These are phyloP conservation scores for Tenualosa ilisha DNA, from an alignment of 2,797 vertebrate species.

Conservation along the genomic window DNA sequence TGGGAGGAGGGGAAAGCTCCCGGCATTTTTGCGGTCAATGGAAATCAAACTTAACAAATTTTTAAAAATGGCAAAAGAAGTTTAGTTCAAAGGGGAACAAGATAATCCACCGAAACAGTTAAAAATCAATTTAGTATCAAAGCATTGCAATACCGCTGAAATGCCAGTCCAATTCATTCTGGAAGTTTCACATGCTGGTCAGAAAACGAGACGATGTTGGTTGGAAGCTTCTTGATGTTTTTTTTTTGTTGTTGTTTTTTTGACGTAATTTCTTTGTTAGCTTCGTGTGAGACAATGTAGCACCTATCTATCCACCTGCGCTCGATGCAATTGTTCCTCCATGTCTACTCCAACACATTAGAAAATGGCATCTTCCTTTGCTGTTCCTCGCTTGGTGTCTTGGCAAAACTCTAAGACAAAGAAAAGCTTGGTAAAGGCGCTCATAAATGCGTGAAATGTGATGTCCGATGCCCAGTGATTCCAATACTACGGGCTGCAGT, in stretches of 20 bases:
- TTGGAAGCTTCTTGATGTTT: not conserved
- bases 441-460: not conserved
- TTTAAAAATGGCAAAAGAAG: not conserved
- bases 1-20: slow-evolving; percentile 74
- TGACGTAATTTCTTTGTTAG: not conserved
- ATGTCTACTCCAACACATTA: slow-evolving; percentile 17
- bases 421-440: not conserved
- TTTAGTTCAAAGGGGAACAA: not conserved
- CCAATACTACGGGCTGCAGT: not conserved
- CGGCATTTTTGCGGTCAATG: slow-evolving; percentile 71
- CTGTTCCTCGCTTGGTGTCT: not conserved
- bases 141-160: not conserved
- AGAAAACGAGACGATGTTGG: not conserved
- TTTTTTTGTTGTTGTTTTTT: no score
- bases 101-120: not conserved
- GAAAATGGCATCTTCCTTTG: slow-evolving; percentile 17
- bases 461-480: not conserved
- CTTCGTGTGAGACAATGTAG: slow-evolving; percentile 1
- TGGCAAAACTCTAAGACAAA: not conserved
- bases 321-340: not conserved
- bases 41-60: not conserved
- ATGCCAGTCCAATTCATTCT: not conserved
- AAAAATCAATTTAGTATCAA: not conserved
- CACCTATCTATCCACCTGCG: slow-evolving; percentile 19
- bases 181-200: slow-evolving; percentile 21